Conservation (phyloP, 64 coral and sea anemone species). For the Dendrophyllia cribrosa region DNA sequence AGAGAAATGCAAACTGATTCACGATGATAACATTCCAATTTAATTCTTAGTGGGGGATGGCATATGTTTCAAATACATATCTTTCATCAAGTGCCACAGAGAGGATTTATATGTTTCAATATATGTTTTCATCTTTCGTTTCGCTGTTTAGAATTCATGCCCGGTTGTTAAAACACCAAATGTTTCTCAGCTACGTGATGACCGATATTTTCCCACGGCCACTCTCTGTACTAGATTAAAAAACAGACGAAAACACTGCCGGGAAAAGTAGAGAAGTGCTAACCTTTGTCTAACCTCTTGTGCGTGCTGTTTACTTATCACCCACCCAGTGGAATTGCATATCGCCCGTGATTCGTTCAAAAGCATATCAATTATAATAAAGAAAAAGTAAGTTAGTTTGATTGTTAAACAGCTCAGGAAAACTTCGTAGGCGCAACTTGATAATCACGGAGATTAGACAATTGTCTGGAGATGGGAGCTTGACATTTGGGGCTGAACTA, state of each 20-base stretch:
- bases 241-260: no score
- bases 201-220: no score
- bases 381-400: neutral
- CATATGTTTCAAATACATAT: constrained; percentile 13
- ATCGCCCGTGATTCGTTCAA: neutral
- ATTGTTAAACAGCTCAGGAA: constrained; percentile 11
- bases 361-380: neutral
- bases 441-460: constrained; percentile 13
- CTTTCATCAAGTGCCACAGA: constrained; percentile 14
- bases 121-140: constrained; percentile 2
- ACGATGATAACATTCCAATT: constrained; percentile 45
- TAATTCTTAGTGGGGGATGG: constrained; percentile 46
- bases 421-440: neutral
- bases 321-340: neutral
- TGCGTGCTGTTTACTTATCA: neutral
- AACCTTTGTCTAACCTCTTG: no score
- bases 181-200: neutral
- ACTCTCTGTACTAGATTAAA: no score
- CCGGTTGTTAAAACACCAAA: neutral
- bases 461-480: constrained; percentile 24
- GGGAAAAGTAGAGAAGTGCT: no score
- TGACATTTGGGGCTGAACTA: constrained; percentile 8
- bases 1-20: neutral
- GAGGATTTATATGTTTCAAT: neutral
- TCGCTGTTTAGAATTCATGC: neutral